Conservation (phyloP, 1,140 invertebrate genomes). For the Penaeus indicus region DNA sequence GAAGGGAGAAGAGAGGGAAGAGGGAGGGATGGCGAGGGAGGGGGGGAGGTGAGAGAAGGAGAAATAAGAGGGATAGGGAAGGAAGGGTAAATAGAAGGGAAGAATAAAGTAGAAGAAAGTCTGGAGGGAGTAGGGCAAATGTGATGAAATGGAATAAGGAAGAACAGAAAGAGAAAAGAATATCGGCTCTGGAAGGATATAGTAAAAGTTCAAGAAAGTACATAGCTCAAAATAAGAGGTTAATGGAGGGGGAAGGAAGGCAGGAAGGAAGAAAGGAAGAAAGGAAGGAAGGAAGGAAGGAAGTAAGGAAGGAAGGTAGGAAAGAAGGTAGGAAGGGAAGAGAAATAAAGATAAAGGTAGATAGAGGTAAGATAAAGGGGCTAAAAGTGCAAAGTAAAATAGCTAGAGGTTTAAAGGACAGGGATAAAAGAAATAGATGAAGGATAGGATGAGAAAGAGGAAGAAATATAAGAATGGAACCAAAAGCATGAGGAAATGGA, state of each 20-base stretch:
- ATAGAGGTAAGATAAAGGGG: neutral
- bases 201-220: neutral
- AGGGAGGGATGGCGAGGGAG: neutral
- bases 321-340: neutral
- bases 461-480: too few species aligned
- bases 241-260: neutral
- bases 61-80: neutral
- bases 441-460: too few species aligned
- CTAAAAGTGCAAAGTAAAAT: neutral
- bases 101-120: too few species aligned
- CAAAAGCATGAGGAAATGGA: too few species aligned
- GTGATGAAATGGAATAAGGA: neutral
- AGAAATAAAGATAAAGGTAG: neutral
- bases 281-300: neutral
- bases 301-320: neutral
- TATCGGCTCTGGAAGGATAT: neutral
- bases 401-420: neutral
- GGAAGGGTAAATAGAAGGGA: too few species aligned
- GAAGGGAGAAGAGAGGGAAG: neutral
- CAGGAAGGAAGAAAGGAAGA: neutral
- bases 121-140: too few species aligned
- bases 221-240: neutral
- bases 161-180: neutral
- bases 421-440: neutral
- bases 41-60: neutral